Conservation (phyloP, 2,888 invertebrate genomes). For the Pyrochroa serraticornis region DNA sequence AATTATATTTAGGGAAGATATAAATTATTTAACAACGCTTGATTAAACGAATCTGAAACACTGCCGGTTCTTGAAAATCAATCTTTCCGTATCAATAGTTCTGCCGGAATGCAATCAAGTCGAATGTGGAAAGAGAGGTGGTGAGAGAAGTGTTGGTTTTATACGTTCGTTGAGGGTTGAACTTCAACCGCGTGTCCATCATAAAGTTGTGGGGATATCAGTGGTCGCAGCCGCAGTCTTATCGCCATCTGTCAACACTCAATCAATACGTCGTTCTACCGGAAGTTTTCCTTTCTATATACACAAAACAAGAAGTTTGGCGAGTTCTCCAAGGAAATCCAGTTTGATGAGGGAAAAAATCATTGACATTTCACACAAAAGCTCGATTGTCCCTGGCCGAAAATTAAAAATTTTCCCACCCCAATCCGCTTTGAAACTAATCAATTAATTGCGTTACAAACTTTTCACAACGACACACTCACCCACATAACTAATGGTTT, state of each 20-base stretch:
- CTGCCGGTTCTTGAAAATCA: slow-evolving; percentile 10
- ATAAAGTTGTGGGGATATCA: slow-evolving; percentile 39
- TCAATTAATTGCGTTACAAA: slow-evolving; percentile 25
- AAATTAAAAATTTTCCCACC: slow-evolving; percentile 5
- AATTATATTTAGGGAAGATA: slow-evolving; percentile 3
- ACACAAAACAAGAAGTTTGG: slow-evolving; percentile 14
- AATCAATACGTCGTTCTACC: slow-evolving; percentile 43
- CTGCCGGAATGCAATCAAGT: slow-evolving; percentile 13
- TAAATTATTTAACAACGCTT: slow-evolving; percentile 9
- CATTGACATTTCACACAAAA: slow-evolving; percentile 18
- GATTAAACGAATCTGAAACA: slow-evolving; percentile 2
- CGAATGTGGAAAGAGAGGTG: slow-evolving; percentile 4
- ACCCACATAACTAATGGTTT: neutral
- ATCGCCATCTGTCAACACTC: slow-evolving; percentile 49
- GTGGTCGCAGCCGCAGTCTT: slow-evolving; percentile 36
- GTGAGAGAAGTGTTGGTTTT: slow-evolving; percentile 17
- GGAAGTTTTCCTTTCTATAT: slow-evolving; percentile 24
- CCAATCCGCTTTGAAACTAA: slow-evolving; percentile 14
- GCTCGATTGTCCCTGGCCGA: neutral
- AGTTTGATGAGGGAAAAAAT: slow-evolving; percentile 10
- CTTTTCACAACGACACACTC: too few relatives aligned
- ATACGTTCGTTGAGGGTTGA: slow-evolving; percentile 18
- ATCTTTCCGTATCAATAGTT: slow-evolving; percentile 23
- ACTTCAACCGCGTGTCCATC: slow-evolving; percentile 34
- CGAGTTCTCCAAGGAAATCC: slow-evolving; percentile 8